Evolutionary conservation across 2,797 vertebrate species (phyloP), one percentile per base, ranked within the genome.

Genomic region (Zalophus californianus): DNA sequence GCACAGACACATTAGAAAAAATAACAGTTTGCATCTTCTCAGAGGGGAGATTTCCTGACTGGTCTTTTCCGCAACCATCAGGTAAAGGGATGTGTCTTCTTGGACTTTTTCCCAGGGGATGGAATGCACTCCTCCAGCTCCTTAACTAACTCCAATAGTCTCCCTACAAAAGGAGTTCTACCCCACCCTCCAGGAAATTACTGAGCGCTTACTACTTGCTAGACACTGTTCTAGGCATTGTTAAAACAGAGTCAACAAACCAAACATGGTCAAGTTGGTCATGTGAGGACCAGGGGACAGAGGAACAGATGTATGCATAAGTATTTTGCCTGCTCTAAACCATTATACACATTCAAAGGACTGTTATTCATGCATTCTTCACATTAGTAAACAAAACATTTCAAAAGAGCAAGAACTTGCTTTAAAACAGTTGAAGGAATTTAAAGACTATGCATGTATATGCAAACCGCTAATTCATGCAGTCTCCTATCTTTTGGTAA

Each of bases 371-470:
- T 16, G 20, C 27, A 75, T 18, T 83, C 27, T 85, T 32, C 21
- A 86, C 79, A 87, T 85, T 44, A 44, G 5, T 15, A 79, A 90
- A n/a, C 15, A 72, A 41, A 77, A 80, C 66, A 4, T 18, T 48
- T 62, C 48, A 13, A 62, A 68, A 85, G 15, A 23, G 2, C 10
- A 50, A 87, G 58, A 78, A 60, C 9, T 56, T 84, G n/a, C 29
- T 95, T 87, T 83, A 92, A 95, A 86, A 58, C 18, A 54, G 27
- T 7, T 92, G 85, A 78, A 88, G 54, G 11, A 38, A 91, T 91
- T 52, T 91, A 93, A 91, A 82, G 38, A 12, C 9, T 11, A 12
- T 23, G 16, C 38, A 32, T 54, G 2, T 13, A 27, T 25, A 56
- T 0, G 0, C 14, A 80, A 92, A 66, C 21, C 75, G 41, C 32